Conservation (phyloP, 53 echinoderm and acorn worm genomes). For the Temnopleurus reevesii region DNA sequence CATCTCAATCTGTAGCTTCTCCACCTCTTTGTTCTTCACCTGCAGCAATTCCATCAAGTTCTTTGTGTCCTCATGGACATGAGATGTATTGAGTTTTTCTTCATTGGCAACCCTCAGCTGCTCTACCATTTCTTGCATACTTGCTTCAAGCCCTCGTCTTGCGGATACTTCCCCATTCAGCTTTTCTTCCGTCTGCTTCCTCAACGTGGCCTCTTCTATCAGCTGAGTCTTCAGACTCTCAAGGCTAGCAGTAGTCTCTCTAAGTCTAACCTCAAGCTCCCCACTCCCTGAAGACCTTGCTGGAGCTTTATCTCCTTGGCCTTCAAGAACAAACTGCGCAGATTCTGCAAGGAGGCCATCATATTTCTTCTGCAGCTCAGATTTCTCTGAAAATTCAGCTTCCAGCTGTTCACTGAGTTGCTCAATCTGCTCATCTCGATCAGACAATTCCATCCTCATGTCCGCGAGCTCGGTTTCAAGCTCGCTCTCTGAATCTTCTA, state of each 20-base stretch:
- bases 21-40: slow-evolving; percentile 65
- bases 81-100: slow-evolving; percentile 49
- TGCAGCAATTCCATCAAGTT: slow-evolving; percentile 58
- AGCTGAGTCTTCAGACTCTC: slow-evolving; percentile 30
- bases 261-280: slow-evolving; percentile 57
- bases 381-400: slow-evolving; percentile 59
- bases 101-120: slow-evolving; percentile 56
- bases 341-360: slow-evolving; percentile 68
- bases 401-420: slow-evolving; percentile 74
- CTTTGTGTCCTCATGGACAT: slow-evolving; percentile 53
- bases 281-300: neutral
- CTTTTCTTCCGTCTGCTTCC: slow-evolving; percentile 15
- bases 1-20: slow-evolving; percentile 57
- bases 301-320: slow-evolving; percentile 63
- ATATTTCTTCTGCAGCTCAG: slow-evolving; percentile 73
- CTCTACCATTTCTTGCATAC: slow-evolving; percentile 62
- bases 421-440: slow-evolving; percentile 71
- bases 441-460: slow-evolving; percentile 65
- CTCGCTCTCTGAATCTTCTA: slow-evolving; percentile 22
- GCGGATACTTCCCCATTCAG: slow-evolving; percentile 22
- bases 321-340: slow-evolving; percentile 61
- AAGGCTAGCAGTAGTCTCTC: neutral
- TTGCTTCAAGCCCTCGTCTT: slow-evolving; percentile 48
- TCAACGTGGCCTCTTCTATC: neutral
- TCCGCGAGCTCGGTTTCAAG: slow-evolving; percentile 64